Conservation (phyloP, 1,140 invertebrate genomes). For the Planococcus citri region DNA sequence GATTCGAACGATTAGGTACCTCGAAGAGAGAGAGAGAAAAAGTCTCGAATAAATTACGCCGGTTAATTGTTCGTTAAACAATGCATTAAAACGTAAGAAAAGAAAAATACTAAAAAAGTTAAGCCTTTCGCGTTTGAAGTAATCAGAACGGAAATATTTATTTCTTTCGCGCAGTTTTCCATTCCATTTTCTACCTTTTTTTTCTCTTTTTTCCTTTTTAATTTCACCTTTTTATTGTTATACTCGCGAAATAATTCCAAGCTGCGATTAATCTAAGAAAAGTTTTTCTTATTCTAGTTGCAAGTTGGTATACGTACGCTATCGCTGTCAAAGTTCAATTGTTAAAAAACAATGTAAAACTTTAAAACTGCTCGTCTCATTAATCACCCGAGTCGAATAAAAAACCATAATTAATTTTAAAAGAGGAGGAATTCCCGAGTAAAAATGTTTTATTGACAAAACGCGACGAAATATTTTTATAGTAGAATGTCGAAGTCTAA, state of each 20-base stretch:
- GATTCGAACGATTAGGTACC: no score
- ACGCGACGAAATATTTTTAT: no score
- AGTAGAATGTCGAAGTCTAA: no score
- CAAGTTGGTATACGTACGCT: not conserved
- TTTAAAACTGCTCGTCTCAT: not conserved
- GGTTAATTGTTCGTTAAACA: not conserved
- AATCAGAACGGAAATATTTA: not conserved
- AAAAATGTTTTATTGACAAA: no score
- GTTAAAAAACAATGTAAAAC: not conserved
- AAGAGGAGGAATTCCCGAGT: not conserved
- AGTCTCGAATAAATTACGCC: not conserved
- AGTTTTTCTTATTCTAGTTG: not conserved
- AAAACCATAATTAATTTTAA: not conserved
- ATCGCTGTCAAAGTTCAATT: not conserved
- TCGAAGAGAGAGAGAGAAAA: no score
- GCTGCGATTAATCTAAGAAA: not conserved
- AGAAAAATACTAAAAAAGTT: not conserved
- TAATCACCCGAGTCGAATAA: not conserved
- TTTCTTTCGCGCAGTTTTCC: no score
- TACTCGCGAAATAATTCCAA: not conserved
- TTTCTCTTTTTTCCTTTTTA: not conserved
- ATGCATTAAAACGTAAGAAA: not conserved
- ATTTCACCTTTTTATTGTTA: not conserved
- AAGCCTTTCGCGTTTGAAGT: not conserved
- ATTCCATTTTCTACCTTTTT: not conserved